phyloP scores from a whole-genome alignment of 2,797 vertebrate genomes.

The Leucoraja ocellata region DNA sequence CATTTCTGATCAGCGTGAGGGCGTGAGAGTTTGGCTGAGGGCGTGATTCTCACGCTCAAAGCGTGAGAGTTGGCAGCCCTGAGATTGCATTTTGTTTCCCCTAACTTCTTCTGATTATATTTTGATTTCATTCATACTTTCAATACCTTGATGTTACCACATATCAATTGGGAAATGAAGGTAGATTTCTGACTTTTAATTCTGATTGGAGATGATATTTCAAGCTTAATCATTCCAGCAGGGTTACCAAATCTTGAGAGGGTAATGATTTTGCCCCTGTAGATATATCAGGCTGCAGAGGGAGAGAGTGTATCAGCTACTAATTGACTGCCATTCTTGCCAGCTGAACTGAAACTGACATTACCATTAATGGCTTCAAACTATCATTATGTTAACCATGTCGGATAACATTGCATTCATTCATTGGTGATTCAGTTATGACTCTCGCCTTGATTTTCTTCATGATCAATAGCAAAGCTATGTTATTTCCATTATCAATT shows the following conservation, averaged over 20 bases:
- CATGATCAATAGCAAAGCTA: not conserved
- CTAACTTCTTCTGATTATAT: not conserved
- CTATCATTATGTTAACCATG: slow-evolving; percentile 8
- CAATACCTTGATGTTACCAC: not conserved
- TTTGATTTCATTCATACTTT: not conserved
- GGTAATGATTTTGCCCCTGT: not conserved
- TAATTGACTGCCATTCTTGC: slow-evolving; percentile 29
- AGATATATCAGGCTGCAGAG: not conserved
- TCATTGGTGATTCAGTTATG: not conserved
- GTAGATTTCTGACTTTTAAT: not conserved
- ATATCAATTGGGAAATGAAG: not conserved
- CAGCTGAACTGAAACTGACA: slow-evolving; percentile 29
- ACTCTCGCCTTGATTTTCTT: not conserved
- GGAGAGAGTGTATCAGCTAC: not conserved
- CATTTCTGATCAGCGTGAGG: too few species aligned
- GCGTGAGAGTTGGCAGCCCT: too few species aligned
- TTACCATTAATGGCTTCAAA: not conserved
- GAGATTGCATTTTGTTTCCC: too few species aligned
- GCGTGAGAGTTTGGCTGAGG: too few species aligned
- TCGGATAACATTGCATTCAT: not conserved
- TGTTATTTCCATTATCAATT: not conserved
- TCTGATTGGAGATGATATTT: not conserved
- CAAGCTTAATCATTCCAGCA: not conserved
- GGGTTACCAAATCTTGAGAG: not conserved
- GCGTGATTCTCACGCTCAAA: too few species aligned